Evolutionary conservation across 2,797 vertebrate species (phyloP).

Genomic region (Channallabes apus): DNA sequence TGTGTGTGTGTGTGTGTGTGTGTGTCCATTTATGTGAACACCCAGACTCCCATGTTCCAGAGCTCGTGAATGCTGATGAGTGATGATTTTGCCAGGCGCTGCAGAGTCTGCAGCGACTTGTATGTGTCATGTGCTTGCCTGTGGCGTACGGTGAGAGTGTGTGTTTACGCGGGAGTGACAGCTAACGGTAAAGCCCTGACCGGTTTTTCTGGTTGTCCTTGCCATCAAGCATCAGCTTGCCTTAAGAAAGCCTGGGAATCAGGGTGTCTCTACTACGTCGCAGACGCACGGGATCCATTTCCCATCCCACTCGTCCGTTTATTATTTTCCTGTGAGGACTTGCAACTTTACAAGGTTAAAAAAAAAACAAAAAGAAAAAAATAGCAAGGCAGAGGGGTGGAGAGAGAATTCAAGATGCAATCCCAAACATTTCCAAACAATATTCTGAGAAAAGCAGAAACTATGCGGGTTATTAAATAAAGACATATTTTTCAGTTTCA

Average conservation of each 20-base stretch:
- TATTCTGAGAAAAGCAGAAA: constrained; percentile 51
- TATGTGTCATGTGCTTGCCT: constrained; percentile 50
- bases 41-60: constrained; percentile 14
- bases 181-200: constrained; percentile 71
- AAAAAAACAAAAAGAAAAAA: neutral
- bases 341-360: constrained; percentile 64
- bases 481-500: constrained; percentile 32
- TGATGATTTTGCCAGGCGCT: constrained; percentile 28
- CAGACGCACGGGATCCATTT: constrained; percentile 69
- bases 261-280: constrained; percentile 63
- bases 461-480: constrained; percentile 41
- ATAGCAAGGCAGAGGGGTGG: neutral
- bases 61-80: constrained; percentile 28
- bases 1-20: constrained; percentile 23
- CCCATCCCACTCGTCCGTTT: constrained; percentile 80
- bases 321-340: constrained; percentile 79
- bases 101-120: constrained; percentile 47
- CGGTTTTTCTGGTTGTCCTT: constrained; percentile 74
- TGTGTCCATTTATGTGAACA: constrained; percentile 17
- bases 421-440: constrained; percentile 63
- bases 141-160: constrained; percentile 13
- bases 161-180: constrained; percentile 63
- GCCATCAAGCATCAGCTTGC: constrained; percentile 74
- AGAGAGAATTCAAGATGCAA: constrained; percentile 9
- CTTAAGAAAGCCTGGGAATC: constrained; percentile 75